Evolutionary conservation across 2,888 invertebrate genomes (phyloP), one percentile per base, ranked within the genome.

Genomic region (Lepidocyrtinus sp.): DNA sequence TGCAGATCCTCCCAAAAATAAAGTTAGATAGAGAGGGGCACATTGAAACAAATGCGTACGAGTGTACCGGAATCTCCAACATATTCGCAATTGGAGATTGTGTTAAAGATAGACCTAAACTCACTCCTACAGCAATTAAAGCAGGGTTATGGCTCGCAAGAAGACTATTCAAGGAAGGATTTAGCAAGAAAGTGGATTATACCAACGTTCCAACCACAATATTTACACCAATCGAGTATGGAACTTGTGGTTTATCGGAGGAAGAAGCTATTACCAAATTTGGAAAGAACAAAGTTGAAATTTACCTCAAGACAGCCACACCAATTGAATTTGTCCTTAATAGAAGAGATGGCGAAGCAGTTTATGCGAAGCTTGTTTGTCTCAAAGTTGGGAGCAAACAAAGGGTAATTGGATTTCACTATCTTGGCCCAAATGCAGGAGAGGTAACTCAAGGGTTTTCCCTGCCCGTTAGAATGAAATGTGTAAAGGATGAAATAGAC

Each of bases 41-140:
- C 36, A 81, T 83, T 12, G 50, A 68, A 17, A 72, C 64, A 2
- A 68, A 81, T 50, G 63, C n/a, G 3, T 3, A 3, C 1, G 83
- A 83, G 22, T 45, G 68, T 2, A 78, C 81, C 21, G 64, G 55
- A 1, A 68, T 59, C 1, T 25, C 63, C 1, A 64, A 81, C 59
- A 89, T 93, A 46, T 92, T 90, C 88, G 92, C 92, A 21, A 89
- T 92, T 71, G 92, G 92, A 3, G 92, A 93, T 87, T 89, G 90
- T 45, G 88, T 89, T 70, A 89, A 91, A 73, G 90, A 90, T 0
- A 89, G 89, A 76, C 89, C 90, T 1, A 91, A 93, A 87, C 88
- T 93, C 25, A 92, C 92, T 0, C 92, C 81, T 15, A 24, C 76
- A n/a, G 83, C 83, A 1, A 90, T 90, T 78, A 89, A 90, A 84